A percentile compares a stretch with the other conserved stretches of the same genome.
Evolutionary conservation across 2,888 invertebrate species (phyloP).

Genomic region (Spodoptera picta): DNA sequence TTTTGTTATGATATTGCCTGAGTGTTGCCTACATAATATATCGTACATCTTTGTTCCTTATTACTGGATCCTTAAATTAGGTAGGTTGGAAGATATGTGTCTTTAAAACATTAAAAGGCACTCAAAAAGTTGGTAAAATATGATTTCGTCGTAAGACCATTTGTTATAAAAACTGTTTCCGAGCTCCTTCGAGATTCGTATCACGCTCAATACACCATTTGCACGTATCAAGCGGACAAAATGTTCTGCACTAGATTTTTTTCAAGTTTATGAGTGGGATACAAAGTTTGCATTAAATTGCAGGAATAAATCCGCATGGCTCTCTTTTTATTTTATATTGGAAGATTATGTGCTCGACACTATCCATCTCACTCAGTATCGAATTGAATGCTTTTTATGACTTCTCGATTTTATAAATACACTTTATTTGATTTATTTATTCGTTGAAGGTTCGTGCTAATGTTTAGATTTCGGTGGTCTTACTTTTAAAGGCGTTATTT

Average conservation of each 20-base stretch:
- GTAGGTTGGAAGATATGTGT: slow-evolving; percentile 21
- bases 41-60: slow-evolving; percentile 25
- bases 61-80: slow-evolving; percentile 22
- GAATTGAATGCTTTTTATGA: slow-evolving; percentile 73
- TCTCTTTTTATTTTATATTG: slow-evolving; percentile 68
- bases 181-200: slow-evolving; percentile 60
- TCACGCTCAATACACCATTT: slow-evolving; percentile 53
- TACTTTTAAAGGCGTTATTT: too few species aligned
- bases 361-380: slow-evolving; percentile 63
- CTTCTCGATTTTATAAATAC: slow-evolving; percentile 60
- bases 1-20: slow-evolving; percentile 60
- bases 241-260: slow-evolving; percentile 61
- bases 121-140: slow-evolving; percentile 42
- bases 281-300: slow-evolving; percentile 61
- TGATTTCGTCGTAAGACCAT: slow-evolving; percentile 32
- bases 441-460: background rate
- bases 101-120: background rate
- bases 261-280: slow-evolving; percentile 55
- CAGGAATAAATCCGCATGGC: slow-evolving; percentile 56
- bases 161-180: slow-evolving; percentile 50
- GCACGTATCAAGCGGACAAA: slow-evolving; percentile 60
- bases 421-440: slow-evolving; percentile 45
- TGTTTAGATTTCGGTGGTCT: too few species aligned
- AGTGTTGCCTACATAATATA: slow-evolving; percentile 41
- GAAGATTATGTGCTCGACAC: slow-evolving; percentile 66